A percentile compares a stretch with the other conserved stretches of the same genome.
Evolutionary conservation across 2,113 vertebrate species (phyloP).

Genomic region (Oryzias melastigma): DNA sequence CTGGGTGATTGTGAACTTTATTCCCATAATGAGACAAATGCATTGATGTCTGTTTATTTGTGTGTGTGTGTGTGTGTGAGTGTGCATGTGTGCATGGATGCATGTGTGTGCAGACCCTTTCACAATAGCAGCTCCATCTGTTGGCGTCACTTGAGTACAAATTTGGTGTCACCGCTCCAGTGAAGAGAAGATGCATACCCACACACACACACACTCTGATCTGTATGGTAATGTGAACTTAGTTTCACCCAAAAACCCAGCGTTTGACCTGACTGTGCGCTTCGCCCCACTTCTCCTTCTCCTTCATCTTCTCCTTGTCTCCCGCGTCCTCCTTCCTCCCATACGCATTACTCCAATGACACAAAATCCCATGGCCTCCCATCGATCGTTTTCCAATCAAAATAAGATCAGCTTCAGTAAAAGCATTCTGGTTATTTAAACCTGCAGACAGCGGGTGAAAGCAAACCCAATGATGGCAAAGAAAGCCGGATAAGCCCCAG

Average conservation of each 20-base stretch:
- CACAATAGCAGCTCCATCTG: constrained; percentile 69
- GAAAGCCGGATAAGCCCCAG: constrained; percentile 13
- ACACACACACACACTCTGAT: constrained; percentile 10
- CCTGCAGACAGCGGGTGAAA: constrained; percentile 8
- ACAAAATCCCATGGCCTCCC: no score
- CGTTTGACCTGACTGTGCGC: constrained; percentile 88
- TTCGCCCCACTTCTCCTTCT: constrained; percentile 73
- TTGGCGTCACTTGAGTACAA: constrained; percentile 74
- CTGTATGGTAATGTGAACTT: constrained; percentile 97
- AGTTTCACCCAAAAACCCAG: constrained; percentile 87
- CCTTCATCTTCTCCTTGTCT: constrained; percentile 13
- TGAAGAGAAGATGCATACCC: constrained; percentile 36
- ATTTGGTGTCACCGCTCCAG: constrained; percentile 65
- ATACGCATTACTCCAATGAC: neutral
- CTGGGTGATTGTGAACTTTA: constrained; percentile 41
- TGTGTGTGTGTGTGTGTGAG: constrained; percentile 1
- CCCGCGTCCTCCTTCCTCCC: constrained; percentile 11
- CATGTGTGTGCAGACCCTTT: constrained; percentile 3
- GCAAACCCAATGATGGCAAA: neutral
- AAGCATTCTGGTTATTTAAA: constrained; percentile 6
- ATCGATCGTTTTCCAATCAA: no score
- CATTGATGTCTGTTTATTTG: neutral
- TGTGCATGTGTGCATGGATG: constrained; percentile 12
- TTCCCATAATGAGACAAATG: constrained; percentile 54
- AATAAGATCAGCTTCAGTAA: no score